Evolutionary conservation across 53 echinoderm and acorn worm genomes (phyloP).

Genomic region (Henricia sp.): DNA sequence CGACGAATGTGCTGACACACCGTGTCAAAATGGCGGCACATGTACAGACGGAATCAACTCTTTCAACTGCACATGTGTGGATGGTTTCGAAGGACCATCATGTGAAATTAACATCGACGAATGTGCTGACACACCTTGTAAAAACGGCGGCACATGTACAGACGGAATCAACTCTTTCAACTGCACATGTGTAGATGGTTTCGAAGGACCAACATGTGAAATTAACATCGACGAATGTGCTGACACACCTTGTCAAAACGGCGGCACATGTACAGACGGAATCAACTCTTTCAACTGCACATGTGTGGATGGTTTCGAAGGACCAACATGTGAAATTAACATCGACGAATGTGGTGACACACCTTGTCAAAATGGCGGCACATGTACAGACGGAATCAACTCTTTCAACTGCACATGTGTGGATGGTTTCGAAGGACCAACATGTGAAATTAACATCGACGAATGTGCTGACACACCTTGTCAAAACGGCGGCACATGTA

Average conservation of each 20-base stretch:
- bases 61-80: slow-evolving; percentile 22
- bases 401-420: slow-evolving; percentile 20
- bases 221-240: slow-evolving; percentile 25
- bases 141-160: slow-evolving; percentile 2
- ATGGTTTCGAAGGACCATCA: slow-evolving; percentile 64
- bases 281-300: slow-evolving; percentile 16
- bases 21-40: slow-evolving; percentile 34
- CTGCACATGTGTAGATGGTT: slow-evolving; percentile 21
- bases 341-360: neutral
- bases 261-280: slow-evolving; percentile 32
- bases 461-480: slow-evolving; percentile 53
- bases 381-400: slow-evolving; percentile 41
- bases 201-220: slow-evolving; percentile 21
- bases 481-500: slow-evolving; percentile 43
- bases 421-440: slow-evolving; percentile 59
- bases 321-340: neutral
- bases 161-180: slow-evolving; percentile 14
- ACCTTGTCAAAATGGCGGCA: slow-evolving; percentile 33
- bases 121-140: slow-evolving; percentile 5
- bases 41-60: slow-evolving; percentile 36
- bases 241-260: slow-evolving; percentile 30
- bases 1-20: neutral
- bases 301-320: slow-evolving; percentile 39
- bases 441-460: slow-evolving; percentile 23
- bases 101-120: slow-evolving; percentile 47